These are phyloP conservation scores for Pomacea canaliculata DNA, from an alignment of 2,888 invertebrate species.

Conservation along the genomic window DNA sequence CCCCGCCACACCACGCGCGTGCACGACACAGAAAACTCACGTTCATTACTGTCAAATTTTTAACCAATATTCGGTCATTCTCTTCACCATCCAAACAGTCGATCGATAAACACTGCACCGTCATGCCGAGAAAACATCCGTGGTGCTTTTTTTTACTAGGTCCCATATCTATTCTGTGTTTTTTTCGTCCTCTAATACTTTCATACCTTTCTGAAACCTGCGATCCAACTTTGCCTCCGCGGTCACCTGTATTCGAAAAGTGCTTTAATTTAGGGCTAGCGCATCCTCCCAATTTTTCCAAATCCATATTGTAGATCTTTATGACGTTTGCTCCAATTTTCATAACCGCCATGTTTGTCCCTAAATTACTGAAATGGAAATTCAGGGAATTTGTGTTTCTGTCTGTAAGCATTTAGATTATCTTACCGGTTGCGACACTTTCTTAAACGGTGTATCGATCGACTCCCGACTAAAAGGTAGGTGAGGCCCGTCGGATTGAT, in stretches of 20 bases:
- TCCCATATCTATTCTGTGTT: slow-evolving; percentile 14
- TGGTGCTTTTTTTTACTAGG: slow-evolving; percentile 31
- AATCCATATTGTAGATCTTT: slow-evolving; percentile 35
- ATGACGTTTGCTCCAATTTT: slow-evolving; percentile 39
- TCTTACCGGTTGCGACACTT: background rate
- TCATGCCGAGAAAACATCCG: slow-evolving; percentile 29
- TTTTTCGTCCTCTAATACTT: slow-evolving; percentile 1
- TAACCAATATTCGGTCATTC: slow-evolving; percentile 47
- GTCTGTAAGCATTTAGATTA: background rate
- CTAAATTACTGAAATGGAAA: slow-evolving; percentile 27
- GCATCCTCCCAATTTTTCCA: slow-evolving; percentile 30
- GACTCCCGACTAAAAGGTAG: slow-evolving; percentile 6
- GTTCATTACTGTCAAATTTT: slow-evolving; percentile 59
- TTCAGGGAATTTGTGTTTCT: background rate
- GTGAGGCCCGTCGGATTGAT: slow-evolving; percentile 18
- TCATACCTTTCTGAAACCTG: background rate
- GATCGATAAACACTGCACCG: slow-evolving; percentile 44
- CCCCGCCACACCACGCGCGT: background rate
- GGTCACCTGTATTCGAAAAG: slow-evolving; percentile 14
- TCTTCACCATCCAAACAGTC: slow-evolving; percentile 36
- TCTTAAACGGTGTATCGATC: background rate
- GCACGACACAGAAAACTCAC: slow-evolving; percentile 21
- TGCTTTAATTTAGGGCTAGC: slow-evolving; percentile 2
- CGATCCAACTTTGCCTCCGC: background rate
- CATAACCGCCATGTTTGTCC: slow-evolving; percentile 43